A percentile compares a stretch with the other conserved stretches of the same genome.
These are phyloP conservation scores for Oryzias dopingdopingensis DNA, from an alignment of 2,797 vertebrate species.

Conservation along the genomic window DNA sequence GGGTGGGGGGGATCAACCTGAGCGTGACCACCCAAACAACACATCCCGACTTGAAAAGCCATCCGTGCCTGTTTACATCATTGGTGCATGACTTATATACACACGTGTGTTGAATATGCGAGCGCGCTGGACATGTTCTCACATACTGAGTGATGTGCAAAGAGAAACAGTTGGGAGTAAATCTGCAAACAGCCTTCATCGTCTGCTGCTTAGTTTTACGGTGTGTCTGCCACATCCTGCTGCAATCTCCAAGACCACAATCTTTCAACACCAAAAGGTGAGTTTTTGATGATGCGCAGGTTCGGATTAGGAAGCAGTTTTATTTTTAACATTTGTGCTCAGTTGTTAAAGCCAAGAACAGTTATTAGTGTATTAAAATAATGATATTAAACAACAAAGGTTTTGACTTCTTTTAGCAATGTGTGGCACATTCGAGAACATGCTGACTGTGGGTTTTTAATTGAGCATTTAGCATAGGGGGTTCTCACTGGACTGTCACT, in stretches of 20 bases:
- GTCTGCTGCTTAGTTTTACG: slow-evolving; percentile 53
- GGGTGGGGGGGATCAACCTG: slow-evolving; percentile 21
- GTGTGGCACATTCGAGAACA: too few relatives aligned
- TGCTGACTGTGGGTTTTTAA: too few relatives aligned
- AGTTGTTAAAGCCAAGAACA: too few relatives aligned
- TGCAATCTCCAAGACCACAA: slow-evolving; percentile 31
- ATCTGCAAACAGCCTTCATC: slow-evolving; percentile 50
- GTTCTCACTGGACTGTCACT: too few relatives aligned
- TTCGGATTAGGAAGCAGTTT: too few relatives aligned
- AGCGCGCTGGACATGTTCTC: slow-evolving; percentile 14
- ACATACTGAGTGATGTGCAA: slow-evolving; percentile 20
- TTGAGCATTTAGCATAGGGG: too few relatives aligned
- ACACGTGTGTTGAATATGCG: slow-evolving; percentile 13
- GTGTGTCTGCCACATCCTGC: slow-evolving; percentile 61
- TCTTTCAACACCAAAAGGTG: slow-evolving; percentile 37
- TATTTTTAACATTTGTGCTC: too few relatives aligned
- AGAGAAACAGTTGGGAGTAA: slow-evolving; percentile 27
- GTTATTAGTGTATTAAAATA: too few relatives aligned
- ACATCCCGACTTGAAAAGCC: slow-evolving; percentile 45
- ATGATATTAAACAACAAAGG: too few relatives aligned
- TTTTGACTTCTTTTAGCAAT: too few relatives aligned
- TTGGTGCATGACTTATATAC: background rate
- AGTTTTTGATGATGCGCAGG: too few relatives aligned
- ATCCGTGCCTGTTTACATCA: slow-evolving; percentile 60
- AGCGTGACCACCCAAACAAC: slow-evolving; percentile 61